These are phyloP conservation scores for Glaucidium brasilianum DNA, from an alignment of 2,113 vertebrate genomes.

Conservation along the genomic window DNA sequence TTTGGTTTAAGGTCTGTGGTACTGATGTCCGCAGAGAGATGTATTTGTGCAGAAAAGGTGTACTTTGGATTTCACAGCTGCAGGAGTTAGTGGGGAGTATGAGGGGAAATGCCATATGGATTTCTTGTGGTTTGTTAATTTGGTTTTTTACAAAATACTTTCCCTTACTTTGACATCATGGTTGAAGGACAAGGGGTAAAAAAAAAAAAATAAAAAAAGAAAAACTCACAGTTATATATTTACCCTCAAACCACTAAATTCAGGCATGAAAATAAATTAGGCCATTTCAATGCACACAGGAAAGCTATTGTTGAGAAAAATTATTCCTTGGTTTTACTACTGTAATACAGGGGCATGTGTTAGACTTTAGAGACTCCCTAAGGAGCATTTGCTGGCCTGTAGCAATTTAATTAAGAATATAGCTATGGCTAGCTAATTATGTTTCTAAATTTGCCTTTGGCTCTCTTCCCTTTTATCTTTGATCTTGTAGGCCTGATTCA, in stretches of 20 bases:
- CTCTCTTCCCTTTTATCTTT: background rate
- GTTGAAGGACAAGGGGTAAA: background rate
- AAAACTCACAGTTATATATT: background rate
- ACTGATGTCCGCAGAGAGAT: background rate
- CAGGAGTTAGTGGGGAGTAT: background rate
- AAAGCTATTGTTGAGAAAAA: background rate
- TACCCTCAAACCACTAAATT: constrained; percentile 21
- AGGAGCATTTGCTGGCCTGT: background rate
- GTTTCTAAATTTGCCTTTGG: background rate
- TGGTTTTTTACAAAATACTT: background rate
- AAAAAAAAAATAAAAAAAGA: background rate
- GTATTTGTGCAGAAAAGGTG: background rate
- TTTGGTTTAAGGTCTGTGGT: background rate
- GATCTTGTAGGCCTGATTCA: background rate
- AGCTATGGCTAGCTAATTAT: background rate
- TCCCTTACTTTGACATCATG: background rate
- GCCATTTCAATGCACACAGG: constrained; percentile 5
- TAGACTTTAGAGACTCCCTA: constrained; percentile 15
- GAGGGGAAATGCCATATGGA: background rate
- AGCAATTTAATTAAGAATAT: constrained; percentile 5
- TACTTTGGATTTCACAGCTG: background rate
- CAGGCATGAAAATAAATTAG: background rate
- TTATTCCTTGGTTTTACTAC: constrained; percentile 18
- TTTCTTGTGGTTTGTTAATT: constrained; percentile 16
- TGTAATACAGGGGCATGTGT: constrained; percentile 1